Conservation (phyloP, 2,113 vertebrate genomes). For the Marmota flaviventris region DNA sequence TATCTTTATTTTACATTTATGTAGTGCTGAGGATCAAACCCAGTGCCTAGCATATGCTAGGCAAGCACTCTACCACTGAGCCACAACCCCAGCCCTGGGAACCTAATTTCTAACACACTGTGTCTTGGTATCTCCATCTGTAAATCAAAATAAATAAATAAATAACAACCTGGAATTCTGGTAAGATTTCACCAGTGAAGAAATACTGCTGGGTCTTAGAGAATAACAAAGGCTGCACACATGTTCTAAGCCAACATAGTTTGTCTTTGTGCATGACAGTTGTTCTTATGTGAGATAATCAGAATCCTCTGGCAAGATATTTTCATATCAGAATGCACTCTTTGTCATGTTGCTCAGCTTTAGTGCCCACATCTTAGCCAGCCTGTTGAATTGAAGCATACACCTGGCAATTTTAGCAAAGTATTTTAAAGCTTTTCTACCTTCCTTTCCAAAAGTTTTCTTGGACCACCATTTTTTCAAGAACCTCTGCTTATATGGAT, state of each 20-base stretch:
- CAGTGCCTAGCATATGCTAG: too few species aligned
- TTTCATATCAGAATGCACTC: not conserved
- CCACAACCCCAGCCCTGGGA: too few species aligned
- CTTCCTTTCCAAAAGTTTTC: not conserved
- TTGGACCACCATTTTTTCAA: conserved; percentile 8
- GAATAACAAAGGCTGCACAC: not conserved
- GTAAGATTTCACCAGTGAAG: not conserved
- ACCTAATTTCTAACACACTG: not conserved
- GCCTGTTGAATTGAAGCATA: not conserved
- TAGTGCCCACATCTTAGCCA: not conserved
- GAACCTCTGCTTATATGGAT: not conserved
- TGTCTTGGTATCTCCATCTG: not conserved
- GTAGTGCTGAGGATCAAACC: too few species aligned
- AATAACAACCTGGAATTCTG: not conserved
- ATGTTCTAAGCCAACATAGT: not conserved
- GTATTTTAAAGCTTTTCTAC: not conserved
- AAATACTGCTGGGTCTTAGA: not conserved
- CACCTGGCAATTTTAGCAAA: not conserved
- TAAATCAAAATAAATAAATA: not conserved
- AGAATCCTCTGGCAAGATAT: not conserved
- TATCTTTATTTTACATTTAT: too few species aligned
- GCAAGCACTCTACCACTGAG: too few species aligned
- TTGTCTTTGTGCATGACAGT: not conserved
- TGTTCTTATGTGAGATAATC: not conserved
- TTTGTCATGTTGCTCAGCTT: not conserved